Conservation (phyloP, 1,140 invertebrate species). For the Apis laboriosa region DNA sequence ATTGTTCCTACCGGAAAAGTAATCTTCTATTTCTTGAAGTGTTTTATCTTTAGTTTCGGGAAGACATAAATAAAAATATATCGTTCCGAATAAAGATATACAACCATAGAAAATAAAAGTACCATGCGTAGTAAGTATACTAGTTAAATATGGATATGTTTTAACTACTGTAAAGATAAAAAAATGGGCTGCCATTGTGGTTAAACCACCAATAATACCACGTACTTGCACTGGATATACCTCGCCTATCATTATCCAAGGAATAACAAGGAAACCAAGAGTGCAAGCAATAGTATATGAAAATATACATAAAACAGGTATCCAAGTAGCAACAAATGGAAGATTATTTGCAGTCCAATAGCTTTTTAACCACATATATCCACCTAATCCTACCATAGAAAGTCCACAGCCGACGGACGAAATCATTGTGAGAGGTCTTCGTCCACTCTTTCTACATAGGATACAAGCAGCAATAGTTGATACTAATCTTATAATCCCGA, state of each 20-base stretch:
- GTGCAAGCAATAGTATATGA: conserved; percentile 85
- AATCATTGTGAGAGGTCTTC: conserved; percentile 86
- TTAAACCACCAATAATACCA: conserved; percentile 85
- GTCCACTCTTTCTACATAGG: conserved; percentile 83
- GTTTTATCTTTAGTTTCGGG: conserved; percentile 91
- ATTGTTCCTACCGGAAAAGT: conserved; percentile 83
- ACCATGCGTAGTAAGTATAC: conserved; percentile 82
- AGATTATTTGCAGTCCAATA: conserved; percentile 75
- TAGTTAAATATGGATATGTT: conserved; percentile 83
- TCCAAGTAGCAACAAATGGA: conserved; percentile 81
- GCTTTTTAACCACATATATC: conserved; percentile 83
- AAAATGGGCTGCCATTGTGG: conserved; percentile 84
- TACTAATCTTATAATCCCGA: conserved; percentile 84
- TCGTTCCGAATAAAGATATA: conserved; percentile 83
- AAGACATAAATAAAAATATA: conserved; percentile 84
- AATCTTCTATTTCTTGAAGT: conserved; percentile 89
- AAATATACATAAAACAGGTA: conserved; percentile 84
- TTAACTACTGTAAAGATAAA: conserved; percentile 87
- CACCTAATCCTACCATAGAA: conserved; percentile 84
- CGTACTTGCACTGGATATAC: conserved; percentile 85
- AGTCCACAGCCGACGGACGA: conserved; percentile 85
- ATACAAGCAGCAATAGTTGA: conserved; percentile 85
- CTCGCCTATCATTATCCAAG: conserved; percentile 89
- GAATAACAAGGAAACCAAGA: conserved; percentile 86
- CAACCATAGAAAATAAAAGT: conserved; percentile 85